Evolutionary conservation across 2,888 invertebrate species (phyloP).

Genomic region (Alitta virens): DNA sequence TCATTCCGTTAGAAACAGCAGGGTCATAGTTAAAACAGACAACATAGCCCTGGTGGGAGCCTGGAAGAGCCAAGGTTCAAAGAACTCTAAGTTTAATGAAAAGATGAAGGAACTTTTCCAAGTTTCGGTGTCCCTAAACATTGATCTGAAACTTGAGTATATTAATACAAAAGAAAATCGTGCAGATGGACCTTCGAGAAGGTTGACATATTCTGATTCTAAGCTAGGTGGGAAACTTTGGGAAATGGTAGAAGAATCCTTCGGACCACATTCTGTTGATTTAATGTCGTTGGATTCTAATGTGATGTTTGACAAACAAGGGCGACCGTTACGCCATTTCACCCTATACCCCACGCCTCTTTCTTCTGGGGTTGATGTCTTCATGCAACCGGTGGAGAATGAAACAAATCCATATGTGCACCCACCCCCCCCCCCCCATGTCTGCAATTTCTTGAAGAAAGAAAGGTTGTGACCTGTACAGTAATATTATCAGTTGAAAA

Average conservation of each 20-base stretch:
- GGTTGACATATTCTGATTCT: not conserved
- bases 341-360: not conserved
- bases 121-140: not conserved
- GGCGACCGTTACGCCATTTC: not conserved
- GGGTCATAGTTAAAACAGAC: not conserved
- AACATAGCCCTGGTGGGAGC: not conserved
- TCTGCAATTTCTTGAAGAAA: too few relatives aligned
- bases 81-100: not conserved
- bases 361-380: not conserved
- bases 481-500: not conserved
- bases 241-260: not conserved
- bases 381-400: not conserved
- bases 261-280: not conserved
- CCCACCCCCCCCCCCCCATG: not conserved
- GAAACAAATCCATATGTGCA: not conserved
- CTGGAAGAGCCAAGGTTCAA: not conserved
- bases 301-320: not conserved
- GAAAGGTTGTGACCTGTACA: not conserved
- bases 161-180: not conserved
- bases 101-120: not conserved
- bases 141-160: not conserved
- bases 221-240: not conserved
- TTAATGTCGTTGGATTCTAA: not conserved
- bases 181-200: not conserved
- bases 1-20: not conserved